A percentile compares a stretch with the other conserved stretches of the same genome.
Evolutionary conservation across 2,797 vertebrate species (phyloP).

Genomic region (Limnodromus scolopaceus): DNA sequence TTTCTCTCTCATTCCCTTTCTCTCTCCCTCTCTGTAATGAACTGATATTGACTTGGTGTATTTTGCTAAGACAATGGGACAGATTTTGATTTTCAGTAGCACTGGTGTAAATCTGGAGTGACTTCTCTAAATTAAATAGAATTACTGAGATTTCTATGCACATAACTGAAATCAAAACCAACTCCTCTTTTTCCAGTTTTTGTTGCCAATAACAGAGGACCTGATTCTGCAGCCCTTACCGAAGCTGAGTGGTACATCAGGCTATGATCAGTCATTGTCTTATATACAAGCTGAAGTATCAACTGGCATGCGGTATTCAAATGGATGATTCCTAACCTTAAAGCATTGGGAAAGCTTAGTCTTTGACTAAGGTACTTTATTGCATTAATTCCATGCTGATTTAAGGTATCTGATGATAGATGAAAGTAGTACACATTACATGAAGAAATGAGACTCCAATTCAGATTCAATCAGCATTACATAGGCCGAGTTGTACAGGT

Average conservation of each 20-base stretch:
- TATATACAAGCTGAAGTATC: neutral
- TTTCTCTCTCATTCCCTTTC: constrained; percentile 78
- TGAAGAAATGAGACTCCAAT: neutral
- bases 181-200: neutral
- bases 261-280: neutral
- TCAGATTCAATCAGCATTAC: neutral
- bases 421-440: neutral
- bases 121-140: constrained; percentile 53
- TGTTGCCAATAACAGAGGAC: neutral
- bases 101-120: constrained; percentile 72
- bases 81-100: constrained; percentile 72
- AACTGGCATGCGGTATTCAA: neutral
- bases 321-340: neutral
- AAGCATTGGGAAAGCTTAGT: neutral
- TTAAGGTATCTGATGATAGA: neutral
- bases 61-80: constrained; percentile 70
- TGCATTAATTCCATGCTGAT: neutral
- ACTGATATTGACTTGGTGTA: constrained; percentile 61
- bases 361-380: neutral
- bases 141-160: constrained; percentile 36
- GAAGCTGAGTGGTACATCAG: neutral
- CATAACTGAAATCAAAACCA: neutral
- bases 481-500: neutral
- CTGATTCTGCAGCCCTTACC: neutral
- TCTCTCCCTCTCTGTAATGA: constrained; percentile 66